Evolutionary conservation across 2,113 vertebrate genomes (phyloP), one percentile per base, ranked within the genome.

Genomic region (Odocoileus virginianus): DNA sequence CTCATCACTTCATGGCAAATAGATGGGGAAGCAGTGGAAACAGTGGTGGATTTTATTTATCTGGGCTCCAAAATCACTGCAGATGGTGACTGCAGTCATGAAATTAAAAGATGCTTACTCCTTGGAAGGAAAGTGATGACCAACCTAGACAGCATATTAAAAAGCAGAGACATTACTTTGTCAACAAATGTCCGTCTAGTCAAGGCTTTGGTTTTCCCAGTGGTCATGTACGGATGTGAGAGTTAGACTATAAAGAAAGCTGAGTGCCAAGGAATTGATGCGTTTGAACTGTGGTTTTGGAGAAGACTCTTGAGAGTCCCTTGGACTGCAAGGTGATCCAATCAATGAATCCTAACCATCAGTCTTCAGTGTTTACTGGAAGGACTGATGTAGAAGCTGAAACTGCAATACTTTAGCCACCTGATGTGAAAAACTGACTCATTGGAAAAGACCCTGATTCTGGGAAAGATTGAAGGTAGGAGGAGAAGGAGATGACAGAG

Each of bases 391-490:
- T 6, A 17, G 30, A 64, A n/a, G 30, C 7, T 64, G 14, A 64
- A n/a, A 64, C 30, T 64, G 15, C 7, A 64, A 64, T n/a, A 64
- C 61, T 64, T 9, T 17, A 33, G 30, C 30, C 30, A n/a, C 30
- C 15, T 9, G 7, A n/a, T n/a, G 3, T 0, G 7, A 64, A n/a
- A 33, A n/a, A n/a, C 14, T 64, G 16, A 33, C 15, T 64, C 14
- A n/a, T 17, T 64, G 61, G 61, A 64, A 61, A 61, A 61, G 60
- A 61, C 60, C 13, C 28, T 61, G 28, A 30, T 61, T 6, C 6
- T 61, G 28, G 60, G 28, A 30, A 61, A 30, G 14, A 15, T 61
- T 61, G 30, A 61, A 61, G 60, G 60, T 0, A 3, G 13, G 28
- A 60, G 27, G 27, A 30, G 60, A 33, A 61, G 60, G 60, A 6